phyloP scores from a whole-genome alignment of 2,113 vertebrate species.

The Podarcis raffonei region DNA sequence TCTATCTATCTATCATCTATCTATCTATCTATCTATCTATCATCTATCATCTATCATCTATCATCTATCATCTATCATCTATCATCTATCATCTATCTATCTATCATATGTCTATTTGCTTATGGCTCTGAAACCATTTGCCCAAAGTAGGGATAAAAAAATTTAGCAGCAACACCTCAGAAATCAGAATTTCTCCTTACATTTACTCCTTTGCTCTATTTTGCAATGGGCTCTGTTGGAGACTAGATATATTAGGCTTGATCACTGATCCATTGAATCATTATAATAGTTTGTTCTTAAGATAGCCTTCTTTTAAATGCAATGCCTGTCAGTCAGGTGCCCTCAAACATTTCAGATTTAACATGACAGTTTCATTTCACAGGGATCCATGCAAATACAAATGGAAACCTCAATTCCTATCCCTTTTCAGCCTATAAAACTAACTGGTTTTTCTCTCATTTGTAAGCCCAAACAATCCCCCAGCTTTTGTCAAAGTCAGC shows the following conservation, averaged over 20 bases:
- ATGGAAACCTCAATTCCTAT: rapidly evolving
- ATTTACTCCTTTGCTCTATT: background rate
- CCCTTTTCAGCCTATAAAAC: background rate
- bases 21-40: too few species aligned
- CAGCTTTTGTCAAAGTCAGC: background rate
- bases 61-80: too few species aligned
- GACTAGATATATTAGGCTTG: background rate
- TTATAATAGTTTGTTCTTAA: conserved; percentile 17
- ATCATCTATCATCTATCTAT: too few species aligned
- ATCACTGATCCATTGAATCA: conserved; percentile 14
- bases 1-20: too few species aligned
- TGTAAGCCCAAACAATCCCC: rapidly evolving
- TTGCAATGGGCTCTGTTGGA: background rate
- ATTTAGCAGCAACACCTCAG: background rate
- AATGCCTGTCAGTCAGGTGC: rapidly evolving
- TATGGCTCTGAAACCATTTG: background rate
- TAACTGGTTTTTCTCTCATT: background rate
- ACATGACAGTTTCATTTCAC: background rate
- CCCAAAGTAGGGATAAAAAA: background rate
- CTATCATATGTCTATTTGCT: too few species aligned
- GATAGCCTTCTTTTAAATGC: background rate
- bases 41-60: too few species aligned
- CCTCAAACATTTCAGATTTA: conserved; percentile 11
- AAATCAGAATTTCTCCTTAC: background rate
- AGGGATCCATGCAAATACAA: background rate